Conservation (phyloP, 2,888 invertebrate genomes). For the Melanotus villosus region DNA sequence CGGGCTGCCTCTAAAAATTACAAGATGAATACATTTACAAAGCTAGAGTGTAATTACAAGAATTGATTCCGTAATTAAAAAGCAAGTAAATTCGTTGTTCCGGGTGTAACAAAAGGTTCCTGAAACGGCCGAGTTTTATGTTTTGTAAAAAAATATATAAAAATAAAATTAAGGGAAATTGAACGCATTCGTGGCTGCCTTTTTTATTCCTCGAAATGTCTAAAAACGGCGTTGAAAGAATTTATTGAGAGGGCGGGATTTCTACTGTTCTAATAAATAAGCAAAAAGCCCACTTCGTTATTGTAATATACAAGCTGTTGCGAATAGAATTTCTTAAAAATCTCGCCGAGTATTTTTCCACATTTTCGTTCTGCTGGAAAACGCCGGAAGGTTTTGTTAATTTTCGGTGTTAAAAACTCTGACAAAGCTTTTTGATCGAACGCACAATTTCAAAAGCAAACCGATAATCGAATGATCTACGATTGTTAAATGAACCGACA, state of each 20-base stretch:
- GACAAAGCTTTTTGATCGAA: no score
- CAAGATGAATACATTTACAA: slow-evolving; percentile 38
- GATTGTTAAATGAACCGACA: no score
- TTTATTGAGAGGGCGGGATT: slow-evolving; percentile 44
- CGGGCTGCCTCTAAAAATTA: slow-evolving; percentile 35
- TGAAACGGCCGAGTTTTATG: slow-evolving; percentile 36
- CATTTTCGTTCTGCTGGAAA: no score
- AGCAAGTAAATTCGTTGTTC: slow-evolving; percentile 26
- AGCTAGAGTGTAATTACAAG: slow-evolving; percentile 43
- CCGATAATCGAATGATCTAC: no score
- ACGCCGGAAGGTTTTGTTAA: no score
- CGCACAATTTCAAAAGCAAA: no score
- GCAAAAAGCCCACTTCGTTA: slow-evolving; percentile 44
- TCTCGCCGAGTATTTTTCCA: no score
- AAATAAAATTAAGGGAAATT: slow-evolving; percentile 45
- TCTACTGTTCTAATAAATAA: slow-evolving; percentile 44
- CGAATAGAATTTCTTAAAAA: slow-evolving; percentile 32
- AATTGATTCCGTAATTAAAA: slow-evolving; percentile 44
- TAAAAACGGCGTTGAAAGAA: slow-evolving; percentile 41
- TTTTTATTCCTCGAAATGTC: slow-evolving; percentile 38
- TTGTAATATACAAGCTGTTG: slow-evolving; percentile 42
- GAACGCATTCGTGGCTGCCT: slow-evolving; percentile 43
- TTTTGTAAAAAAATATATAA: slow-evolving; percentile 47
- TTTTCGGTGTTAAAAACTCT: no score
- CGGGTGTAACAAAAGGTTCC: slow-evolving; percentile 25